Evolutionary conservation across 2,113 vertebrate genomes (phyloP).

Genomic region (Scopus umbretta): DNA sequence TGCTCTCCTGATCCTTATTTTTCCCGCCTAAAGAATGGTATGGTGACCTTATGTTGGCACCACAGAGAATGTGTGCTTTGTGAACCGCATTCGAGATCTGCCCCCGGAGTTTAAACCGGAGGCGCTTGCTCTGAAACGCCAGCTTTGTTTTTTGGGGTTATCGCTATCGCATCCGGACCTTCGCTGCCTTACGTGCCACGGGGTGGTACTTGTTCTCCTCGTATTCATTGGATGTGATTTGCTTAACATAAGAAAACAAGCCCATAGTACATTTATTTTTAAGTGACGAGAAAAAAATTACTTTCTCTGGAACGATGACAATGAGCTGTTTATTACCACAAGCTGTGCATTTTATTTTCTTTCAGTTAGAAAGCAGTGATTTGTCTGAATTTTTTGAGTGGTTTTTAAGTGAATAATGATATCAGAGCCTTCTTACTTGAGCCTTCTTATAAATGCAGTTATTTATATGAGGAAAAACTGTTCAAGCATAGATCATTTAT

Average conservation of each 20-base stretch:
- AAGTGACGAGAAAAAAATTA: neutral
- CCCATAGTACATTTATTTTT: neutral
- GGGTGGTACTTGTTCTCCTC: neutral
- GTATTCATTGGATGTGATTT: neutral
- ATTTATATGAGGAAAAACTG: conserved; percentile 40
- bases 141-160: neutral
- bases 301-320: conserved; percentile 1
- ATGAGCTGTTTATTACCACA: conserved; percentile 44
- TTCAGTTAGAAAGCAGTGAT: conserved; percentile 42
- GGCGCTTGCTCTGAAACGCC: neutral
- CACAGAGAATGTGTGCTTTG: neutral
- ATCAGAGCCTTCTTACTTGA: conserved; percentile 31
- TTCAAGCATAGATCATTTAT: conserved; percentile 30
- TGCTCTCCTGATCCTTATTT: neutral
- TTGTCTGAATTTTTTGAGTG: conserved; percentile 47
- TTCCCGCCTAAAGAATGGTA: neutral
- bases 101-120: neutral
- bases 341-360: conserved; percentile 41
- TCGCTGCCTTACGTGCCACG: neutral
- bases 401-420: conserved; percentile 57
- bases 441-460: conserved; percentile 39
- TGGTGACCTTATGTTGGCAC: neutral
- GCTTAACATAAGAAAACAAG: neutral
- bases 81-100: neutral
- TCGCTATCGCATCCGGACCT: neutral